Evolutionary conservation across 2,888 invertebrate species (phyloP), one percentile per base, ranked within the genome.

Genomic region (Lasioglossum lativentre): DNA sequence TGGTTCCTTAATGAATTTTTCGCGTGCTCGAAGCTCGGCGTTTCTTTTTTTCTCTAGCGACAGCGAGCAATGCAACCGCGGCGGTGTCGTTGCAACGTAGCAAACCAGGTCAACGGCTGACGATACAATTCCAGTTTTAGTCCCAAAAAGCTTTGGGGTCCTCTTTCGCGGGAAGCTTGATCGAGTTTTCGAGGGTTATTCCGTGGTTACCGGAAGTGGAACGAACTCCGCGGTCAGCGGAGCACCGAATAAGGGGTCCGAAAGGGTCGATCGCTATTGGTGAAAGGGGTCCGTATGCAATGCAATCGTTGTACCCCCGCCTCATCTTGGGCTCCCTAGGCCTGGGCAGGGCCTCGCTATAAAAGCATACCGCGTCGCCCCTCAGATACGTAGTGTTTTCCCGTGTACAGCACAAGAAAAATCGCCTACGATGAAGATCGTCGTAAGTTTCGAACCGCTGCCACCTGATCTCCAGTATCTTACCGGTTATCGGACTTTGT

Each of bases 361-460:
- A 95, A 95, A 95, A 95, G 95, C 95, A 93, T 93, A 93, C 93
- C 89, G 89, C 92, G 91, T 91, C 90, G 93, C 92, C 93, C 94
- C 94, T 93, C 88, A 80, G 91, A 91, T 91, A 94, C 91, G 93
- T 94, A 95, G 95, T 95, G 93, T 93, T 92, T 92, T 90, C 92
- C 93, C 89, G 94, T 91, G 92, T 92, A 92, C 92, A 92, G 92
- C 92, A 92, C 94, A 93, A 95, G 93, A 93, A 93, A 94, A 93
- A 93, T 92, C 92, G 83, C 88, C 89, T 89, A 93, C 87, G 92
- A 95, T 95, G 95, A 94, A 95, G 92, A 90, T 95, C 91, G 91
- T 94, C 92, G 95, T 95, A 95, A 95, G 95, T 95, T 84, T 77
- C 75, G n/a, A 56, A 34, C 70, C 34, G 40, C 47, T 45, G 38